Conservation (phyloP, 1,140 invertebrate species). For the Sesamia nonagrioides region DNA sequence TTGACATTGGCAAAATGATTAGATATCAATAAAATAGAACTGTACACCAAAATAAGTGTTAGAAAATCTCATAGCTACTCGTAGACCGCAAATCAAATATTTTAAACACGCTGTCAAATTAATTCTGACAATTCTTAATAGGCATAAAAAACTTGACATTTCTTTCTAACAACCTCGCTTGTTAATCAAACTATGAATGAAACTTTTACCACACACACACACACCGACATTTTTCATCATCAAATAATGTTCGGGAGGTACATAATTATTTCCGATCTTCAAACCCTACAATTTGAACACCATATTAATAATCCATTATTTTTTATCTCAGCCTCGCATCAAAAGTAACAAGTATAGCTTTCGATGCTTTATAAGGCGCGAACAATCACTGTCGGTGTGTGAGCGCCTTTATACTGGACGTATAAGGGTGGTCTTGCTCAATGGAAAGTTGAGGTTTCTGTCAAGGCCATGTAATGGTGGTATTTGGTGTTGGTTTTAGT, state of each 20-base stretch:
- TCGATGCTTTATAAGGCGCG: constrained; percentile 17
- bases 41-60: no score
- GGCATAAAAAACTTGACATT: not conserved
- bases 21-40: no score
- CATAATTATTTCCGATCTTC: not conserved
- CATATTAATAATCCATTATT: constrained; percentile 6
- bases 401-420: constrained; percentile 14
- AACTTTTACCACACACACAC: not conserved
- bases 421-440: constrained; percentile 28
- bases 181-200: not conserved
- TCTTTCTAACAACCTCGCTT: constrained; percentile 4
- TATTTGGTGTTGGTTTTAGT: not conserved
- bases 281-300: constrained; percentile 20
- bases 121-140: not conserved
- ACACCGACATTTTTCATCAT: not conserved
- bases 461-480: constrained; percentile 12
- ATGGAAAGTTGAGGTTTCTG: constrained; percentile 21
- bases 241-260: not conserved
- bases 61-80: no score
- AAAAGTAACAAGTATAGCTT: constrained; percentile 5
- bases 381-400: constrained; percentile 19
- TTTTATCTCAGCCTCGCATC: not conserved
- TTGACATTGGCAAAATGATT: not conserved
- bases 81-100: no score
- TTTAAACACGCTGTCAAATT: not conserved